Evolutionary conservation across 2,113 vertebrate genomes (phyloP).

Genomic region (Artemisiospiza belli): DNA sequence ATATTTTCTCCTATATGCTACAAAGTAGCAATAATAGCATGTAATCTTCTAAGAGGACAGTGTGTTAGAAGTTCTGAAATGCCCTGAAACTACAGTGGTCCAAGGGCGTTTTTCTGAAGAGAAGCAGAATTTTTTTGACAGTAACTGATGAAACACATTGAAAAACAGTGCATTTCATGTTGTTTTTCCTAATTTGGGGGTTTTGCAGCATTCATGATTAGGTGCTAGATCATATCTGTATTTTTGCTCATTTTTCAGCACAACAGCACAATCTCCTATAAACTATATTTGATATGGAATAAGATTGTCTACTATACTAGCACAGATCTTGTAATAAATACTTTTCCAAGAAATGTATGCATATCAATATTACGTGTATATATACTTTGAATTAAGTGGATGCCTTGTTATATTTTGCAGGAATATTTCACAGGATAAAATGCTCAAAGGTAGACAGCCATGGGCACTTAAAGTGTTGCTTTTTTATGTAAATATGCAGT

Average conservation of each 20-base stretch:
- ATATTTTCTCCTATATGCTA: neutral
- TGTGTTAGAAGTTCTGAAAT: neutral
- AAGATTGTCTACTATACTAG: neutral
- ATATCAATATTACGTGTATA: neutral
- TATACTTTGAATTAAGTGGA: neutral
- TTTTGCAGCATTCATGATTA: neutral
- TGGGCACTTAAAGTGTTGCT: neutral
- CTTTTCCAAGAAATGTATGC: neutral
- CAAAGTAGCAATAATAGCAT: neutral
- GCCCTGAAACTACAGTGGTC: neutral
- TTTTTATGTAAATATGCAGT: neutral
- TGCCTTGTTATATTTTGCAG: neutral
- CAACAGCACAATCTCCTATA: neutral
- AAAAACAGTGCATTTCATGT: neutral
- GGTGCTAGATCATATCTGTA: neutral
- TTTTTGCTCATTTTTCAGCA: neutral
- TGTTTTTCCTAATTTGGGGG: rapidly evolving
- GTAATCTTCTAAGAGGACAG: neutral
- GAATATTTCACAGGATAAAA: neutral
- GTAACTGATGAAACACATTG: neutral
- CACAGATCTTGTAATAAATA: neutral
- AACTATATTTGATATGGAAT: neutral
- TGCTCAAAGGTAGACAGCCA: neutral
- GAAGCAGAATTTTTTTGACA: neutral
- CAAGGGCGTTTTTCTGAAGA: neutral